These are phyloP conservation scores for Zygothrica quintamaculata DNA, from an alignment of 2,888 invertebrate species.

Conservation along the genomic window DNA sequence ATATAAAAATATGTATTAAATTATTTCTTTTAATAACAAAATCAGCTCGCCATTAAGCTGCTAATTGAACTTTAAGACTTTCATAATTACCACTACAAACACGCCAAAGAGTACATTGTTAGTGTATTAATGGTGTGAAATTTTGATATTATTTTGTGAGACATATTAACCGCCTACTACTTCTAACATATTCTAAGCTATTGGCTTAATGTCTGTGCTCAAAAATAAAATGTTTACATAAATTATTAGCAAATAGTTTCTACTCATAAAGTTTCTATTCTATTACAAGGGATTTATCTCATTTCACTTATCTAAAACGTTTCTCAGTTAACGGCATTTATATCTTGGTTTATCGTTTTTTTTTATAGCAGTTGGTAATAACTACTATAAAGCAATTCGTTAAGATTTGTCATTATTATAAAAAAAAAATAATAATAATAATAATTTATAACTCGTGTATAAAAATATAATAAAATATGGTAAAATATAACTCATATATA, in stretches of 20 bases:
- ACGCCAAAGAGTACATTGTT: slow-evolving; percentile 20
- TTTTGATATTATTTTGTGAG: too few species aligned
- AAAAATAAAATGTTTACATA: not conserved
- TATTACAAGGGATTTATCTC: too few species aligned
- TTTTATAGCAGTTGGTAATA: slow-evolving; percentile 13
- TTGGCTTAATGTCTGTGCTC: not conserved
- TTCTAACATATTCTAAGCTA: slow-evolving; percentile 5
- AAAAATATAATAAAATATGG: too few species aligned
- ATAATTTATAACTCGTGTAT: too few species aligned
- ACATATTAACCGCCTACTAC: slow-evolving; percentile 29
- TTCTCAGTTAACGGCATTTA: not conserved
- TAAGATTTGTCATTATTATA: slow-evolving; percentile 11
- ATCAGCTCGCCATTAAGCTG: slow-evolving; percentile 35
- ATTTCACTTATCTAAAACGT: too few species aligned
- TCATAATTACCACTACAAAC: slow-evolving; percentile 36
- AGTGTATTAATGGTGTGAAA: slow-evolving; percentile 49
- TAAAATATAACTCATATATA: too few species aligned
- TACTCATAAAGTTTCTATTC: slow-evolving; percentile 1
- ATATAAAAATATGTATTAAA: too few species aligned
- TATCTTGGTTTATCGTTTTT: slow-evolving; percentile 49
- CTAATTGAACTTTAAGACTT: slow-evolving; percentile 52
- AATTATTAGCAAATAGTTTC: not conserved
- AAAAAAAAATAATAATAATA: too few species aligned
- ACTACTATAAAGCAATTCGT: slow-evolving; percentile 33
- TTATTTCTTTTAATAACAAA: too few species aligned